phyloP scores from a whole-genome alignment of 1,140 invertebrate genomes.

The Lerema accius region DNA sequence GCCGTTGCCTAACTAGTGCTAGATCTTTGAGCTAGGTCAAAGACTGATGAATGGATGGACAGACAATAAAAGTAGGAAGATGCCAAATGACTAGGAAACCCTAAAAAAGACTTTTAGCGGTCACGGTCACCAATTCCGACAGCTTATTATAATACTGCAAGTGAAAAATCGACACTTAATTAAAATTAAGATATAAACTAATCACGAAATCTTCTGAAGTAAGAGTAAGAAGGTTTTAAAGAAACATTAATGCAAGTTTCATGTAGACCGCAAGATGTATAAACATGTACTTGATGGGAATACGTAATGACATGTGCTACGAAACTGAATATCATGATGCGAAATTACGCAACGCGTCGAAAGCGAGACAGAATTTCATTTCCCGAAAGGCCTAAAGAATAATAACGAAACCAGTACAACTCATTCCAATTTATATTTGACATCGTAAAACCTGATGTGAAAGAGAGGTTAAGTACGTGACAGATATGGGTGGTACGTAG shows the following conservation, averaged over 20 bases:
- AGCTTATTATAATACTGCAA: too few species aligned
- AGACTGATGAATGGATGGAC: too few species aligned
- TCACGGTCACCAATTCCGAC: too few species aligned
- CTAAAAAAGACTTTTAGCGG: too few species aligned
- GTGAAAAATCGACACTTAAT: too few species aligned
- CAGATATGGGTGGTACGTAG: background rate
- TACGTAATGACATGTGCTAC: conserved; percentile 8
- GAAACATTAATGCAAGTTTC: background rate
- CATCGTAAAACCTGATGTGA: background rate
- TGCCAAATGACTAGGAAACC: too few species aligned
- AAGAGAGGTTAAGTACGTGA: background rate
- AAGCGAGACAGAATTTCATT: conserved; percentile 19
- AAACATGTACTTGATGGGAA: conserved; percentile 6
- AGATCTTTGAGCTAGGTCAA: too few species aligned
- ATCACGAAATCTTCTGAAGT: too few species aligned
- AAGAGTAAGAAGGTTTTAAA: too few species aligned
- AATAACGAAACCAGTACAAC: conserved; percentile 22
- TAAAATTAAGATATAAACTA: too few species aligned
- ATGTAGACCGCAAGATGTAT: background rate
- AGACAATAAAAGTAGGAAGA: too few species aligned
- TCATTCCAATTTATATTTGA: background rate
- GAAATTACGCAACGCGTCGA: conserved; percentile 13
- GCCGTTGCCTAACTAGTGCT: too few species aligned
- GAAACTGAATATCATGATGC: conserved; percentile 3
- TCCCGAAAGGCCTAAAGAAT: conserved; percentile 20